These are phyloP conservation scores for Tor tambroides DNA, from an alignment of 2,113 vertebrate species.

Conservation along the genomic window DNA sequence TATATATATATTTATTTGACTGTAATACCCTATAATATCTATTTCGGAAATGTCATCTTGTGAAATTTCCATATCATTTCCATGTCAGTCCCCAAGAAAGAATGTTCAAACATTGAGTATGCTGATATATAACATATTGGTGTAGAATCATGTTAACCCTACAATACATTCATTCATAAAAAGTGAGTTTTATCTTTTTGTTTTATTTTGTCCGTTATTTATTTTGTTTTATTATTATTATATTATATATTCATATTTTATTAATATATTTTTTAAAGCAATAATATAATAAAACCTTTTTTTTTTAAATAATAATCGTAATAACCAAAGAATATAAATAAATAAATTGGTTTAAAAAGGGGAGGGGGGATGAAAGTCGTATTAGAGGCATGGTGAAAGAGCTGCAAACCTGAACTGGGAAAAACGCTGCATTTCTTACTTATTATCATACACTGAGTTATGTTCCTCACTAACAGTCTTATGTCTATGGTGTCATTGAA, in stretches of 20 bases:
- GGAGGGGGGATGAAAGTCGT: background rate
- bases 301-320: too few relatives aligned
- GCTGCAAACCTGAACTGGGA: background rate
- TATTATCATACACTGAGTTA: background rate
- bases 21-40: background rate
- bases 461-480: background rate
- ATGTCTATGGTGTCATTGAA: background rate
- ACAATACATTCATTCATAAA: background rate
- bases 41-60: background rate
- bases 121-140: background rate
- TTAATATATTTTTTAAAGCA: background rate
- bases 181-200: background rate
- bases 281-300: background rate
- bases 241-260: too few relatives aligned
- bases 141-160: background rate
- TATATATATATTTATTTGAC: background rate
- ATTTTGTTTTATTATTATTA: too few relatives aligned
- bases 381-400: background rate
- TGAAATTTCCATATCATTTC: background rate
- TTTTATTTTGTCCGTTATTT: background rate
- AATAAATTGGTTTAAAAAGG: background rate
- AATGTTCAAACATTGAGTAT: background rate
- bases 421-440: background rate
- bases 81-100: background rate
- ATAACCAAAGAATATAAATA: background rate